Evolutionary conservation across 2,797 vertebrate species (phyloP).

Genomic region (Phoeniculus purpureus): DNA sequence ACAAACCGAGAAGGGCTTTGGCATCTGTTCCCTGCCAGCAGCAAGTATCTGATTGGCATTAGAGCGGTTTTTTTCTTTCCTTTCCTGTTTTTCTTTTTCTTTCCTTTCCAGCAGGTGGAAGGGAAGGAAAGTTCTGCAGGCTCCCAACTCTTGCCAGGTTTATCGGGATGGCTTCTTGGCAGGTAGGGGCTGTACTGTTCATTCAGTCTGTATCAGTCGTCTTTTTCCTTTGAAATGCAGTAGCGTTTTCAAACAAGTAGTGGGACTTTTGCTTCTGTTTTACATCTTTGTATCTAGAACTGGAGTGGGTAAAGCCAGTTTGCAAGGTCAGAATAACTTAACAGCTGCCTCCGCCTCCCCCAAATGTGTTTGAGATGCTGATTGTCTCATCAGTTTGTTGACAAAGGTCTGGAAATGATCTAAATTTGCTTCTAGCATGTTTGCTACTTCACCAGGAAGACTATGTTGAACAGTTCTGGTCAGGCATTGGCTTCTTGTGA

Average conservation of each 20-base stretch:
- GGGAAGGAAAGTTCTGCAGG: slow-evolving; percentile 53
- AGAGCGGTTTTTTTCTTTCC: neutral
- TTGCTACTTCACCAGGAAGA: neutral
- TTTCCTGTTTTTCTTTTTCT: neutral
- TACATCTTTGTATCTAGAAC: neutral
- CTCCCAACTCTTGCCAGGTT: slow-evolving; percentile 45
- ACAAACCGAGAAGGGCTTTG: neutral
- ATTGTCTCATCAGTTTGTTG: neutral
- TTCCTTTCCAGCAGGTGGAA: slow-evolving; percentile 49
- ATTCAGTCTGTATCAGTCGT: neutral
- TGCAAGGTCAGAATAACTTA: neutral
- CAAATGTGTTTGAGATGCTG: neutral
- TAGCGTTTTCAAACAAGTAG: neutral
- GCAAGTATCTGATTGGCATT: slow-evolving; percentile 54
- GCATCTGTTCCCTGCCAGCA: slow-evolving; percentile 18
- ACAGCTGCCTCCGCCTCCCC: neutral
- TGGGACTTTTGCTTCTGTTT: neutral
- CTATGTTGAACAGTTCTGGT: neutral
- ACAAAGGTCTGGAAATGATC: neutral
- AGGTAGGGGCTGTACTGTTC: slow-evolving; percentile 37
- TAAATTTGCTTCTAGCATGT: neutral
- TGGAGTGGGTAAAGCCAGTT: neutral
- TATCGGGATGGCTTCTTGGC: slow-evolving; percentile 48
- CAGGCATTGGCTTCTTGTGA: neutral
- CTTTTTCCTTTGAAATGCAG: neutral